These are phyloP conservation scores for Eupithecia vulgata DNA, from an alignment of 2,888 invertebrate genomes.

Conservation along the genomic window DNA sequence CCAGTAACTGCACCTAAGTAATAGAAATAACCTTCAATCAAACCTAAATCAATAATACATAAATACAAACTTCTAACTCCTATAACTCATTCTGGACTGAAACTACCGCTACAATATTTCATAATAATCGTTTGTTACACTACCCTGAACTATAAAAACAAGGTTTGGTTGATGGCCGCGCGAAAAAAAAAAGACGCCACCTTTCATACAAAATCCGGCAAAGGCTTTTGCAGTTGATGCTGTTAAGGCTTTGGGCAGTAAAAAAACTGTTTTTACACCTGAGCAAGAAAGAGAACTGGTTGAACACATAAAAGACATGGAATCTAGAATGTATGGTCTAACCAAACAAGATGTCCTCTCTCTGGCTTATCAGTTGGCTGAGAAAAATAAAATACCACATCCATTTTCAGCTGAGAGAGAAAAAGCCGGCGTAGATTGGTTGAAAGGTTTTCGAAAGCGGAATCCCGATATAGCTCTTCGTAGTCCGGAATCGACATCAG, in stretches of 20 bases:
- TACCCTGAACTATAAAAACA: too few relatives aligned
- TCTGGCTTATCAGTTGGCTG: constrained; percentile 38
- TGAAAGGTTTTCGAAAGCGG: constrained; percentile 41
- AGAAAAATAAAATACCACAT: constrained; percentile 31
- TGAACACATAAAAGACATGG: constrained; percentile 39
- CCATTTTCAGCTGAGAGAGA: constrained; percentile 26
- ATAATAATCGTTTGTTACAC: too few relatives aligned
- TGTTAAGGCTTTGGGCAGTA: constrained; percentile 37
- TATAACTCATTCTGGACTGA: too few relatives aligned
- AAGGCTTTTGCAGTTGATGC: constrained; percentile 34
- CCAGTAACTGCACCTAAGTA: too few relatives aligned
- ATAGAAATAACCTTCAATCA: too few relatives aligned
- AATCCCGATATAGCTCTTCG: constrained; percentile 43
- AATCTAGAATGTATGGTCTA: constrained; percentile 41
- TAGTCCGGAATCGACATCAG: constrained; percentile 28
- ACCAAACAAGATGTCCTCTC: constrained; percentile 28
- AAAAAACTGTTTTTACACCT: constrained; percentile 40
- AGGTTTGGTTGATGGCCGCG: too few relatives aligned
- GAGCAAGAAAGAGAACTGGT: constrained; percentile 42
- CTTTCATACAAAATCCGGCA: too few relatives aligned
- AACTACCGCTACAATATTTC: too few relatives aligned
- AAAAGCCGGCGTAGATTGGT: constrained; percentile 43
- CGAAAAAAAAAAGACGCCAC: too few relatives aligned
- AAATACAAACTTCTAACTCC: too few relatives aligned
- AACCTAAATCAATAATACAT: too few relatives aligned